Evolutionary conservation across 23 tunicate species (phyloP).

Genomic region (Oikopleura dioica): DNA sequence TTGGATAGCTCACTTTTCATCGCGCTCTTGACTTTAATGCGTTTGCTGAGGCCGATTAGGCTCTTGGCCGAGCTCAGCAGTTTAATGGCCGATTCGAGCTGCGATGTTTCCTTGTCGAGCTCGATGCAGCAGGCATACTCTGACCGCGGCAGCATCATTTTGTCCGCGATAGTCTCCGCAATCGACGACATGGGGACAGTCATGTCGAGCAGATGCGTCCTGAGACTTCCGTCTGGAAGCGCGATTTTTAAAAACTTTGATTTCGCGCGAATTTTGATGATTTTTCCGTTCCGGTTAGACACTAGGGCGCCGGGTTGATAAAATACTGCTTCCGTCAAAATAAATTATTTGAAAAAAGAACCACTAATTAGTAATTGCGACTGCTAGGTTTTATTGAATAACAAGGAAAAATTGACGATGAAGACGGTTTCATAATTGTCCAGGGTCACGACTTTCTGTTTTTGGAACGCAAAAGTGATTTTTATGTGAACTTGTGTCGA

Average conservation of each 20-base stretch:
- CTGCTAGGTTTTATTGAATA: no score
- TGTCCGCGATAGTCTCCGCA: neutral
- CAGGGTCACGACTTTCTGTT: no score
- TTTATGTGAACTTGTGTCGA: no score
- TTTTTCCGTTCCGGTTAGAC: no score
- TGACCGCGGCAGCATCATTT: neutral
- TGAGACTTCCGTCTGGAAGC: neutral
- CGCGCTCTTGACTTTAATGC: no score
- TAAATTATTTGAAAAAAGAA: no score
- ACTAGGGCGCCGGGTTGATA: neutral
- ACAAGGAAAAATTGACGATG: no score
- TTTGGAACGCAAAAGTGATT: no score
- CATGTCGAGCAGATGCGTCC: constrained; percentile 9
- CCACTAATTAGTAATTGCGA: no score
- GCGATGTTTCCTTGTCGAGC: neutral
- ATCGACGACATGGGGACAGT: neutral
- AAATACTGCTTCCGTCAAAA: neutral
- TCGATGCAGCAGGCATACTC: neutral
- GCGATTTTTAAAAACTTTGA: neutral
- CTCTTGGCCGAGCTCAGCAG: neutral
- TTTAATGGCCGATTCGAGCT: neutral
- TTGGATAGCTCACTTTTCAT: no score
- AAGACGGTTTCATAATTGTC: no score
- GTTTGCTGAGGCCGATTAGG: neutral
- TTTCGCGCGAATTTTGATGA: neutral